Conservation (phyloP, 2,888 invertebrate species). For the Nephrotoma guestfalica region DNA sequence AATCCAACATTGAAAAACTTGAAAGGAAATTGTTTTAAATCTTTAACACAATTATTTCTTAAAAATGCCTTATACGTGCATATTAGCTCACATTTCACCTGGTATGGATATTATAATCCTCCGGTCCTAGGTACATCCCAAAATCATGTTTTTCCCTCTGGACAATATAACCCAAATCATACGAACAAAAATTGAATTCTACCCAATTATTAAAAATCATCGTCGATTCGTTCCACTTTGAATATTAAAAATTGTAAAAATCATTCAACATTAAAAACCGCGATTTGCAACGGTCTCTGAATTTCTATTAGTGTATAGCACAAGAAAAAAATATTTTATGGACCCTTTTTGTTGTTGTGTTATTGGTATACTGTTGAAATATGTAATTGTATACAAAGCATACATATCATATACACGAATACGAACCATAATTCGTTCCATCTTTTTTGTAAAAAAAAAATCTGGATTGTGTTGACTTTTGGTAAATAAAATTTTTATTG, state of each 20-base stretch:
- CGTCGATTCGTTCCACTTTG: not conserved
- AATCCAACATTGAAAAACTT: not conserved
- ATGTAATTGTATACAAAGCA: too few species aligned
- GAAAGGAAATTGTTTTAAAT: not conserved
- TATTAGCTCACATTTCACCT: not conserved
- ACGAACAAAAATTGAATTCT: not conserved
- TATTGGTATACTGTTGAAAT: not conserved
- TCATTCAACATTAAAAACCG: not conserved
- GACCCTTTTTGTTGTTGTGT: not conserved
- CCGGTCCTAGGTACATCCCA: not conserved
- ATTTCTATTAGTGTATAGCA: not conserved
- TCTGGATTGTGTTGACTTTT: not conserved
- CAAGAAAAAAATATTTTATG: not conserved
- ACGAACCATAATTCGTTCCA: not conserved
- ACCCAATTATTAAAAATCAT: not conserved
- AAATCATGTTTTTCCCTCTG: not conserved
- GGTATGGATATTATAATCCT: not conserved
- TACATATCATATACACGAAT: not conserved
- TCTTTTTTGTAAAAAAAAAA: not conserved
- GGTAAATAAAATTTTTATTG: not conserved
- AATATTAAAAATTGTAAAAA: not conserved
- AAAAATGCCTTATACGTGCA: not conserved
- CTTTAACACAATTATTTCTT: not conserved
- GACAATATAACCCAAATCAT: not conserved
- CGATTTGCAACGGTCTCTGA: slow-evolving; percentile 3